A percentile compares a stretch with the other conserved stretches of the same genome.
These are phyloP conservation scores for Beroe forskalii DNA, from an alignment of 37 sponge, comb jelly and placozoan genomes.

Conservation along the genomic window DNA sequence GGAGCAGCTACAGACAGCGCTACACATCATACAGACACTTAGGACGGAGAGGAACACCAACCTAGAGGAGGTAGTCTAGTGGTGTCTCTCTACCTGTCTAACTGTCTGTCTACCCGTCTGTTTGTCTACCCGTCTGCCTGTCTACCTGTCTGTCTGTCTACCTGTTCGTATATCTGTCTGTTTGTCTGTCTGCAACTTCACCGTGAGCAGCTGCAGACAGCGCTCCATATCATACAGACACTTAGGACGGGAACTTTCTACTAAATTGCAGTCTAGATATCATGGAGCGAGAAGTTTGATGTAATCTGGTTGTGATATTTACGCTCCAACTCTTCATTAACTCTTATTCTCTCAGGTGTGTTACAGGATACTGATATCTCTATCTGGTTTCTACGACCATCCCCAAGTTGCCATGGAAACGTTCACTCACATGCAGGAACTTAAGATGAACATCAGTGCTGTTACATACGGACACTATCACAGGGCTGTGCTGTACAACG, in stretches of 20 bases:
- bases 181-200: too few species aligned
- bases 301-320: too few species aligned
- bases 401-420: conserved; percentile 49
- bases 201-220: conserved; percentile 2
- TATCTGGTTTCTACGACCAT: conserved; percentile 59
- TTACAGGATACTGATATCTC: conserved; percentile 49
- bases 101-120: too few species aligned
- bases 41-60: conserved; percentile 55
- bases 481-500: conserved; percentile 40
- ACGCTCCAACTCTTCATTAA: too few species aligned
- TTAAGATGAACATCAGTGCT: conserved; percentile 49
- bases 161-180: too few species aligned
- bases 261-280: too few species aligned
- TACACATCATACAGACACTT: conserved; percentile 47
- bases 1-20: conserved; percentile 12
- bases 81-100: too few species aligned
- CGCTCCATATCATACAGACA: conserved; percentile 53
- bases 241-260: conserved; percentile 24
- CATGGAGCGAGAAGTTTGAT: too few species aligned
- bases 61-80: conserved; percentile 35
- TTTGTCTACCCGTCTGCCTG: too few species aligned
- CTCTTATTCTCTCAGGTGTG: conserved; percentile 58
- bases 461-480: conserved; percentile 64
- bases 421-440: conserved; percentile 60
- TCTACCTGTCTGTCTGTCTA: too few species aligned